Conservation (phyloP, 1,140 invertebrate species). For the Cylas formicarius region DNA sequence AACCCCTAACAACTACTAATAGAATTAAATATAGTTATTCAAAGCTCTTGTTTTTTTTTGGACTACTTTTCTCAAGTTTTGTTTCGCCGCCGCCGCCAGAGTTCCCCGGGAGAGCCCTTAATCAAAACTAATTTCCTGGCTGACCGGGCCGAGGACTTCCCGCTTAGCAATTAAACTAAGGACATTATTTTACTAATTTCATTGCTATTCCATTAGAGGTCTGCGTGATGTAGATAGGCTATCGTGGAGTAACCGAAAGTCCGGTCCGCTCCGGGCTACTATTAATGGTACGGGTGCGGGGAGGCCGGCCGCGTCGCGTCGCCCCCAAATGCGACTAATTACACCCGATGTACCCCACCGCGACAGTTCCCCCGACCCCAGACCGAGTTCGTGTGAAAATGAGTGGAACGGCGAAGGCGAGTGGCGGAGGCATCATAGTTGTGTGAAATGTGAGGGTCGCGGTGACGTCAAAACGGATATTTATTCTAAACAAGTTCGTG, state of each 20-base stretch:
- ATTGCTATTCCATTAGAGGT: slow-evolving; percentile 42
- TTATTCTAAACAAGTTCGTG: no score
- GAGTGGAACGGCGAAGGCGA: no score
- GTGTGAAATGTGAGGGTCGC: no score
- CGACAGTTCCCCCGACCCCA: not conserved
- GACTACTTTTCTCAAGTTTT: no score
- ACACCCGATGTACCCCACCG: slow-evolving; percentile 10
- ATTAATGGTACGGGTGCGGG: slow-evolving; percentile 29
- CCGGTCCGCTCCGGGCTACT: slow-evolving; percentile 24
- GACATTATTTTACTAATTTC: slow-evolving; percentile 43
- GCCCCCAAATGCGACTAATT: slow-evolving; percentile 31
- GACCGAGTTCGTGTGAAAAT: slow-evolving; percentile 20
- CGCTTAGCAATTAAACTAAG: slow-evolving; percentile 40
- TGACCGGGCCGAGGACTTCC: slow-evolving; percentile 31
- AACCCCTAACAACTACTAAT: no score
- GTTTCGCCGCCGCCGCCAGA: slow-evolving; percentile 6
- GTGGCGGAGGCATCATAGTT: no score
- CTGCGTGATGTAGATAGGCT: slow-evolving; percentile 40
- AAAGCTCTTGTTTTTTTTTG: no score
- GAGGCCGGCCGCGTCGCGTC: slow-evolving; percentile 19
- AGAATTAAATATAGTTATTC: no score
- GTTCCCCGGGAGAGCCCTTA: slow-evolving; percentile 23
- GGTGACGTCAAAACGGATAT: no score
- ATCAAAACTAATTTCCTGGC: slow-evolving; percentile 35
- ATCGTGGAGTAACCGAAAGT: slow-evolving; percentile 26